These are phyloP conservation scores for Hyaena hyaena DNA, from an alignment of 2,113 vertebrate species.

Conservation along the genomic window DNA sequence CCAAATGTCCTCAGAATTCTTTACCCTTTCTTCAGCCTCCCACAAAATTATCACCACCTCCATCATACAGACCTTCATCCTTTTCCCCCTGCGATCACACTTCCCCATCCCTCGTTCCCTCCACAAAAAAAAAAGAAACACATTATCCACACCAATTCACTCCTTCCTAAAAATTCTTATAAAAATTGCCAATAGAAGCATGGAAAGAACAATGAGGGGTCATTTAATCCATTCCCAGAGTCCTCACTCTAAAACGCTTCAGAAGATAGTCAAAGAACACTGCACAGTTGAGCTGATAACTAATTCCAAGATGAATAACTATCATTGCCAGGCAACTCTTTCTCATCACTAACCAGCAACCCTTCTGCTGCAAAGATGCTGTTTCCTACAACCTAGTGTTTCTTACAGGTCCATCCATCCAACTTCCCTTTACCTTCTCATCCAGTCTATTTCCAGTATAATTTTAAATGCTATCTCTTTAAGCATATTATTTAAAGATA, in stretches of 20 bases:
- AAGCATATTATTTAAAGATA: slow-evolving; percentile 32
- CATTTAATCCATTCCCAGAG: slow-evolving; percentile 20
- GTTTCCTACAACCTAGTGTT: slow-evolving; percentile 13
- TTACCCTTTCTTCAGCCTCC: slow-evolving; percentile 38
- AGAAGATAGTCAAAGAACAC: slow-evolving; percentile 24
- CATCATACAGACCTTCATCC: not conserved
- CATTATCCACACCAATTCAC: not conserved
- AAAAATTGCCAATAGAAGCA: not conserved
- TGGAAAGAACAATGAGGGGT: slow-evolving; percentile 2
- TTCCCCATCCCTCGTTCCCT: not conserved
- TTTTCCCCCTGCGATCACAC: not conserved
- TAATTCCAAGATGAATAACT: slow-evolving; percentile 46
- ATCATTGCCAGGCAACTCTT: not conserved
- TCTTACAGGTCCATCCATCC: not conserved
- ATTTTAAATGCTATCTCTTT: slow-evolving; percentile 10
- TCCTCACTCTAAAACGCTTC: slow-evolving; percentile 7
- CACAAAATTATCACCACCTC: slow-evolving; percentile 38
- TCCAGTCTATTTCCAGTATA: not conserved
- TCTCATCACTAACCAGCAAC: not conserved
- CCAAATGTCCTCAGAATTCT: slow-evolving; percentile 52
- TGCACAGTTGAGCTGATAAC: not conserved
- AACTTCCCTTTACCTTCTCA: not conserved
- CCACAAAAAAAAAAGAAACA: not conserved
- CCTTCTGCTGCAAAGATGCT: not conserved
- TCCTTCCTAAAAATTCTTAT: slow-evolving; percentile 14